A percentile compares a stretch with the other conserved stretches of the same genome.
Evolutionary conservation across 2,113 vertebrate genomes (phyloP).

Genomic region (Garra rufa): DNA sequence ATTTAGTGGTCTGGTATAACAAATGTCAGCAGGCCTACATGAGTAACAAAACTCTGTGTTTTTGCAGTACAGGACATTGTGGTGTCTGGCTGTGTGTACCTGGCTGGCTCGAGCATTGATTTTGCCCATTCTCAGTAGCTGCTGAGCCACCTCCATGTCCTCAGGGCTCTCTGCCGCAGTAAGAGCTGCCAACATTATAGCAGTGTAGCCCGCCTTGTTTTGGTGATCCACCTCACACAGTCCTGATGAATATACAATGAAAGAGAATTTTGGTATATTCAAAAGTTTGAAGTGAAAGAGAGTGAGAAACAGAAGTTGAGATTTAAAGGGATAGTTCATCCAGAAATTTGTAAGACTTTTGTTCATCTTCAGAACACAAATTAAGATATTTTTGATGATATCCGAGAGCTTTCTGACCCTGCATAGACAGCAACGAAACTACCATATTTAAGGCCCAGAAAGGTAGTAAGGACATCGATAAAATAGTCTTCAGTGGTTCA

Average conservation of each 20-base stretch:
- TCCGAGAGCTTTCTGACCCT: too few species aligned
- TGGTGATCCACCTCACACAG: slow-evolving; percentile 85
- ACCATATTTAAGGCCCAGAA: too few species aligned
- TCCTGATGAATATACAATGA: slow-evolving; percentile 59
- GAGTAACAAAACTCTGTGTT: not conserved
- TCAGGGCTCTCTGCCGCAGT: slow-evolving; percentile 84
- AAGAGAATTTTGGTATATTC: not conserved
- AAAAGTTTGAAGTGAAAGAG: not conserved
- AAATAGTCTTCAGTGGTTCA: too few species aligned
- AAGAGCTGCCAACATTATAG: slow-evolving; percentile 93
- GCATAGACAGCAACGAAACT: too few species aligned
- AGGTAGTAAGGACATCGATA: too few species aligned
- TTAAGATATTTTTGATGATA: too few species aligned
- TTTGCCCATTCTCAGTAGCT: slow-evolving; percentile 86
- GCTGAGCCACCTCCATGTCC: slow-evolving; percentile 91
- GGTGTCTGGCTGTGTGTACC: slow-evolving; percentile 72
- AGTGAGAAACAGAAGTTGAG: not conserved
- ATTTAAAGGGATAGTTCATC: too few species aligned
- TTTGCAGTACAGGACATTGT: not conserved
- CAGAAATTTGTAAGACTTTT: too few species aligned
- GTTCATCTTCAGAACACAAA: too few species aligned
- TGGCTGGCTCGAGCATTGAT: slow-evolving; percentile 89
- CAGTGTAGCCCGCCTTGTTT: slow-evolving; percentile 94
- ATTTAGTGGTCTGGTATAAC: not conserved
- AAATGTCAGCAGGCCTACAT: not conserved